Evolutionary conservation across 2,797 vertebrate genomes (phyloP), one percentile per base, ranked within the genome.

Genomic region (Tinamus major): DNA sequence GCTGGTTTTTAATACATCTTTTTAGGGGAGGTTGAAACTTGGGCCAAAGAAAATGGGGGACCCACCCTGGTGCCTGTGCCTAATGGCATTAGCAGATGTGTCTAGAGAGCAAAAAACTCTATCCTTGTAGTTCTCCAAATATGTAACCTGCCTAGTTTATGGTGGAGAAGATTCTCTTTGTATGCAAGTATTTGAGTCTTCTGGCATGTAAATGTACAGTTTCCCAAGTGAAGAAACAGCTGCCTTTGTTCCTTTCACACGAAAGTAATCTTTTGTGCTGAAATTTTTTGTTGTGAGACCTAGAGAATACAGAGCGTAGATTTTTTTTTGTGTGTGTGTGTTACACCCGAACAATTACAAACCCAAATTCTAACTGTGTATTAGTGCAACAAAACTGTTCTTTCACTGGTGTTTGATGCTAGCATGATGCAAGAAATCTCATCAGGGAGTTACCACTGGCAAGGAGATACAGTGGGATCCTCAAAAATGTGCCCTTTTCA

Each of bases 31-130:
- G 87, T 92, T 67, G 84, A 92, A 96, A 70, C 74, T 39, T 81
- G 71, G 62, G 82, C 94, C 92, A 93, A 96, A 87, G 89, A 91
- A 96, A 96, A 95, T 93, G 85, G 76, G 65, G 23, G 76, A 91
- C 82, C 85, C 67, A 91, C 91, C 89, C 35, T 51, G 15, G 48
- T 91, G 79, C 55, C 55, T 85, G 21, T 89, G 79, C 70, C 63
- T 96, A 77, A 94, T 91, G 91, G 67, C 61, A 86, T 88, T 81
- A 86, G 70, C 94, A 95, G 93, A 84, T 90, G 62, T 81, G 48
- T 51, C 74, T 70, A 58, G 62, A 90, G 86, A 89, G 63, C 41
- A 87, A 74, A 79, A 92, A 95, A 39, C 74, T 84, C 27, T 29
- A 39, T 68, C 76, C 85, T 1, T 72, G 55, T 85, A 80, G 46